A percentile compares a stretch with the other conserved stretches of the same genome.
Conservation (phyloP, 2,113 vertebrate genomes). For the Engraulis encrasicolus region DNA sequence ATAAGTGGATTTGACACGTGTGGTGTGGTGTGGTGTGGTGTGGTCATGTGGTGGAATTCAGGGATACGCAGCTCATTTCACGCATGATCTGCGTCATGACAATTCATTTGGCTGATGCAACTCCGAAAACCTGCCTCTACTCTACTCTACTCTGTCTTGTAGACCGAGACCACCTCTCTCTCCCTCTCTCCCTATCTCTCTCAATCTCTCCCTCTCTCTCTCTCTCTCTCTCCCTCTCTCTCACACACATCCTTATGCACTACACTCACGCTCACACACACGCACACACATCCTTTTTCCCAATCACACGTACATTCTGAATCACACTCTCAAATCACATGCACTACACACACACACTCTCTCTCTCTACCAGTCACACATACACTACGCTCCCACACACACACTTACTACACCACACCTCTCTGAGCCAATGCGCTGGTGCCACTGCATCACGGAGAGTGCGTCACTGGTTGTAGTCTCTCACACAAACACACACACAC, state of each 20-base stretch:
- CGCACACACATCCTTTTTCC: no score
- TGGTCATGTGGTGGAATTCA: no score
- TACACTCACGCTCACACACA: neutral
- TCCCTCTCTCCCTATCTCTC: neutral
- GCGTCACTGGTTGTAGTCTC: constrained; percentile 18
- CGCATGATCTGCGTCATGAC: constrained; percentile 68
- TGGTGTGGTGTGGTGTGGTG: no score
- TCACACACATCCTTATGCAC: no score
- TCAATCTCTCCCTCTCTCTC: neutral
- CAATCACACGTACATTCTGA: no score
- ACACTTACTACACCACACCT: constrained; percentile 38
- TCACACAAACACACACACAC: constrained; percentile 25
- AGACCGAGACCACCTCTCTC: no score
- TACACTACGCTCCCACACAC: no score
- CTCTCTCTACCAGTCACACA: no score
- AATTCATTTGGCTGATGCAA: constrained; percentile 73
- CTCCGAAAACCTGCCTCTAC: constrained; percentile 35
- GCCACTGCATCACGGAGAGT: constrained; percentile 38
- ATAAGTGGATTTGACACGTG: no score
- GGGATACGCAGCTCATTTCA: constrained; percentile 71
- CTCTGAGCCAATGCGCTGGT: constrained; percentile 32
- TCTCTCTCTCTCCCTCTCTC: neutral
- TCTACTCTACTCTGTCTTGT: constrained; percentile 1
- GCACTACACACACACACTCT: neutral
- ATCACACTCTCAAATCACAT: no score